These are phyloP conservation scores for Nipponia nippon DNA, from an alignment of 2,113 vertebrate genomes.

Conservation along the genomic window DNA sequence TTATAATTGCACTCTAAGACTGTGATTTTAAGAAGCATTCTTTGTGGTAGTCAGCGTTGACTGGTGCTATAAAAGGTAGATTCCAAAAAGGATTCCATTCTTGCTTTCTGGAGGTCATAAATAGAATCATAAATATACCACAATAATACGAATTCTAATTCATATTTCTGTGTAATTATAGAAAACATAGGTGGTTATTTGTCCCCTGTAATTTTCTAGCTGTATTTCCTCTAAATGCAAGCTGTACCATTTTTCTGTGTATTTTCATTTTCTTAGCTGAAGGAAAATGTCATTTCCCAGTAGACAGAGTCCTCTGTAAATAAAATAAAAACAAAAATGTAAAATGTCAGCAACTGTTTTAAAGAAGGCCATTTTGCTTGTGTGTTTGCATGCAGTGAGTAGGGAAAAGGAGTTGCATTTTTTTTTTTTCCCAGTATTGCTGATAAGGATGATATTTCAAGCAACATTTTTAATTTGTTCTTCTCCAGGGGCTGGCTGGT, in stretches of 20 bases:
- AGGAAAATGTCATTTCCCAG: slow-evolving; percentile 31
- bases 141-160: neutral
- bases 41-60: neutral
- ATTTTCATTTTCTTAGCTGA: neutral
- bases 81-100: neutral
- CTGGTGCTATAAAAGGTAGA: neutral
- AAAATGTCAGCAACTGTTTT: slow-evolving; percentile 57
- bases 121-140: neutral
- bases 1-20: neutral
- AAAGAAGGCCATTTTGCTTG: neutral
- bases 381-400: neutral
- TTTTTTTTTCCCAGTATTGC: neutral
- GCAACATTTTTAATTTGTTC: slow-evolving; percentile 46
- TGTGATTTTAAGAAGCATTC: neutral
- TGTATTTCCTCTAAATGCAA: slow-evolving; percentile 24
- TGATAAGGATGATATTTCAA: slow-evolving; percentile 35
- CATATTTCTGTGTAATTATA: slow-evolving; percentile 4
- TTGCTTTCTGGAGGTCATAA: neutral
- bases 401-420: neutral
- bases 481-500: neutral
- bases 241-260: neutral
- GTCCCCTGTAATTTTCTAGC: slow-evolving; percentile 9
- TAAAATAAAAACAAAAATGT: slow-evolving; percentile 28
- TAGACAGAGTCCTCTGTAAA: slow-evolving; percentile 9
- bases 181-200: slow-evolving; percentile 24